Base-by-base conservation (phyloP, 2,113 vertebrate genomes). In the Guaruba guarouba region DNA sequence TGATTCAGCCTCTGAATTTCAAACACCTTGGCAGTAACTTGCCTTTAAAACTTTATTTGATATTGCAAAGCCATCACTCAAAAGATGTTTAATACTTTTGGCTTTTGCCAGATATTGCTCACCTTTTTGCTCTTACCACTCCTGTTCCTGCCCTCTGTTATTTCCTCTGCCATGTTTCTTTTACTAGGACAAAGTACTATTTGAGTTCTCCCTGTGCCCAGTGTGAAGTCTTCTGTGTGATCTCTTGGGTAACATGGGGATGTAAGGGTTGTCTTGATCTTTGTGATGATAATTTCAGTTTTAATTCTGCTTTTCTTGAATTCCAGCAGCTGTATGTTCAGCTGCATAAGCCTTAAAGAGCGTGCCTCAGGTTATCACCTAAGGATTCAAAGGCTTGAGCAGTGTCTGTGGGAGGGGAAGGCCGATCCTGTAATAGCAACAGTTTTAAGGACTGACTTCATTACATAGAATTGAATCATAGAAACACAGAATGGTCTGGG, bases 1-100 rank as follows among this genome's bases (percentile, higher is more conserved):
- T 71, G 73, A 78, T 91, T 43, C 80, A 77, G 31, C 54, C 37
- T 90, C 80, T 92, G 90, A 64, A 90, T 96, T 92, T 88, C 86
- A 93, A 96, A 62, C 22, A 82, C 49, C 39, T 63, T 46, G 52
- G 55, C 75, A 73, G 57, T 87, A 80, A 75, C 63, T 83, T 71
- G 31, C 48, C 61, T 95, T 73, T 64, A 39, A 86, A 94, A 64
- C 54, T 77, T 68, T 22, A 55, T 71, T 85, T 83, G 70, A 54
- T 77, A 70, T 78, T 82, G 71, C 88, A 90, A 66, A 94, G 15
- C 71, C 22, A 11, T 80, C 24, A 28, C 57, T 85, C 52, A 73
- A 52, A 86, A 85, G 35, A 10, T 17, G 27, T 68, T 86, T 85
- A 82, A 14, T 82, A n/a, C 64, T 85, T 80, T 16, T 57, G 69